phyloP scores from a whole-genome alignment of 2,888 invertebrate genomes.

The Epistrophe grossulariae region DNA sequence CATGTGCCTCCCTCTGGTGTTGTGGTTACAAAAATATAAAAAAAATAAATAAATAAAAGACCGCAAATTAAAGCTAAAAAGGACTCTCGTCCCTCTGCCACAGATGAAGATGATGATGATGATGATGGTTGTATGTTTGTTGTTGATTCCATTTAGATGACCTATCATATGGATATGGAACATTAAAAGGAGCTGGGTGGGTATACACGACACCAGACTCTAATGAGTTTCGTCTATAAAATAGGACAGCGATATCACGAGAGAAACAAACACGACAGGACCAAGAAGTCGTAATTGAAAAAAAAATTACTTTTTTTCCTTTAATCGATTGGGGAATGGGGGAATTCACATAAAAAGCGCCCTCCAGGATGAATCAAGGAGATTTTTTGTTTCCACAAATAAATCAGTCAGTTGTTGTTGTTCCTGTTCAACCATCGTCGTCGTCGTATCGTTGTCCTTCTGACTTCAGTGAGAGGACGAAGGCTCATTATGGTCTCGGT shows the following conservation, averaged over 20 bases:
- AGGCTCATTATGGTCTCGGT: constrained; percentile 50
- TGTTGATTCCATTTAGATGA: constrained; percentile 60
- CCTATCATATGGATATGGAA: constrained; percentile 41
- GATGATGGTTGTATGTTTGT: constrained; percentile 49
- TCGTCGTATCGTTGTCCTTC: not conserved
- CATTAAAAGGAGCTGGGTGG: not conserved
- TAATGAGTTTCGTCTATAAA: constrained; percentile 56
- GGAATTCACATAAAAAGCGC: constrained; percentile 30
- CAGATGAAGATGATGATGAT: constrained; percentile 55
- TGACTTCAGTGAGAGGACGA: not conserved
- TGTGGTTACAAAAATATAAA: not conserved
- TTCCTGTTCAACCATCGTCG: not conserved
- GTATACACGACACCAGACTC: constrained; percentile 17
- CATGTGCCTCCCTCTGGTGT: not conserved
- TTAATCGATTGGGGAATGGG: constrained; percentile 63
- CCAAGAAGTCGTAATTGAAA: constrained; percentile 70
- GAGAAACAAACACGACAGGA: constrained; percentile 36
- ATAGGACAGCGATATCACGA: constrained; percentile 16
- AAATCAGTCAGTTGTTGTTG: not conserved
- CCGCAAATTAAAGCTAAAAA: constrained; percentile 30
- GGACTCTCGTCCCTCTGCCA: constrained; percentile 47
- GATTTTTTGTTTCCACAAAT: constrained; percentile 8
- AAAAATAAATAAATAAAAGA: constrained; percentile 16
- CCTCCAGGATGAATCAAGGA: constrained; percentile 21
- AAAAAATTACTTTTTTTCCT: constrained; percentile 66